Evolutionary conservation across 1,140 invertebrate genomes (phyloP), one percentile per base, ranked within the genome.

Genomic region (Leptoteleia sp.): DNA sequence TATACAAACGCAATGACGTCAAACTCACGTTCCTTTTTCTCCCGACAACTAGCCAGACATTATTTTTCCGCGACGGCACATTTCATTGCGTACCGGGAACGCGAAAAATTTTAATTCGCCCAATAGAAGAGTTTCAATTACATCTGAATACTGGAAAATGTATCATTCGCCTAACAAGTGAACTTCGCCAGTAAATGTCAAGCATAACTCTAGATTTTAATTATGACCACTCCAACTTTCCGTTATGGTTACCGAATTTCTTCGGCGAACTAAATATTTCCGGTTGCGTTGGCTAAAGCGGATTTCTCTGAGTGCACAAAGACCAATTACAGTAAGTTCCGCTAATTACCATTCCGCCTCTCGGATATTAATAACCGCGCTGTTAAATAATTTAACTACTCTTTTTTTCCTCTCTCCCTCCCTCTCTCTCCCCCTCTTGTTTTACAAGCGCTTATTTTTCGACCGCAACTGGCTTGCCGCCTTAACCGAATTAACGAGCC

Each of bases 261-360:
- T 73, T 73, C 42, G 17, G 8, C 25, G 37, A 71, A 37, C 40
- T 57, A 40, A 73, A 64, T 31, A 43, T 73, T 73, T 64, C 59
- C 70, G 45, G 52, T 65, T 65, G 33, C 54, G 29, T 65, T 52
- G 37, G 37, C 19, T 57, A 50, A 57, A 75, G 37, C 35, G 43
- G 37, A 59, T 75, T 75, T 75, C 52, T 47, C 68, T 62, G 3
- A 35, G 17, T 42, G 52, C 50, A 64, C 70, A 73, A 64, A 64
- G 42, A 59, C 61, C 52, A 75, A 75, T 75, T 59, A 75, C 54
- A 52, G 45, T 31, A 11, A n/a, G 54, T 75, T 75, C 47, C 40
- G 45, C 61, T 67, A 75, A 75, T 65, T 75, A 61, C 71, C 61
- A 59, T 67, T 65, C 13, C 61, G 17, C 35, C 48, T 50, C 61